Conservation (phyloP, 2,113 vertebrate species). For the Plotosus lineatus region DNA sequence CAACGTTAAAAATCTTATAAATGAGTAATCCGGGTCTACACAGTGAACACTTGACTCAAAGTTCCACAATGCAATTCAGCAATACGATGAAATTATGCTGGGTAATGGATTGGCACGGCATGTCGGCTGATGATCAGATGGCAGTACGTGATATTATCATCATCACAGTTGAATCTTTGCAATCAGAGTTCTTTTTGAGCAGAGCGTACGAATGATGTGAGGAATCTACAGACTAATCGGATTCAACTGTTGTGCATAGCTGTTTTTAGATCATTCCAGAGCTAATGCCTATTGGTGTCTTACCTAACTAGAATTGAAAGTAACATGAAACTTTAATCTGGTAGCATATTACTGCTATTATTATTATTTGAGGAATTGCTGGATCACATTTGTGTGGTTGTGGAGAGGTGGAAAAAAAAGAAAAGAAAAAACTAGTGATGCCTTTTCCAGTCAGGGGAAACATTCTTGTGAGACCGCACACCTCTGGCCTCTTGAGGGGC, state of each 20-base stretch:
- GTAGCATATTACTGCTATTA: too few species aligned
- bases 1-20: background rate
- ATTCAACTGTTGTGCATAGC: background rate
- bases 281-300: background rate
- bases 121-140: background rate
- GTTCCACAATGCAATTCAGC: background rate
- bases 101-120: background rate
- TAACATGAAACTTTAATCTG: background rate
- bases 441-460: slow-evolving; percentile 64
- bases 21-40: background rate
- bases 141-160: background rate
- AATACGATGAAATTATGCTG: background rate
- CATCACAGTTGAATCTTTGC: background rate
- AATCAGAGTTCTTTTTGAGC: background rate
- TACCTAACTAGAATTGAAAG: background rate
- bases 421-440: slow-evolving; percentile 41
- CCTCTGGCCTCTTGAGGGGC: slow-evolving; percentile 58
- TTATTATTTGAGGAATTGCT: background rate
- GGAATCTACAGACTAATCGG: background rate
- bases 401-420: background rate
- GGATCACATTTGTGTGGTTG: background rate
- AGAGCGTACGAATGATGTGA: background rate
- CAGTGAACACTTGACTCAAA: background rate
- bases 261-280: background rate
- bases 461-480: slow-evolving; percentile 59